These are phyloP conservation scores for Nibea albiflora DNA, from an alignment of 2,113 vertebrate genomes.

Conservation along the genomic window DNA sequence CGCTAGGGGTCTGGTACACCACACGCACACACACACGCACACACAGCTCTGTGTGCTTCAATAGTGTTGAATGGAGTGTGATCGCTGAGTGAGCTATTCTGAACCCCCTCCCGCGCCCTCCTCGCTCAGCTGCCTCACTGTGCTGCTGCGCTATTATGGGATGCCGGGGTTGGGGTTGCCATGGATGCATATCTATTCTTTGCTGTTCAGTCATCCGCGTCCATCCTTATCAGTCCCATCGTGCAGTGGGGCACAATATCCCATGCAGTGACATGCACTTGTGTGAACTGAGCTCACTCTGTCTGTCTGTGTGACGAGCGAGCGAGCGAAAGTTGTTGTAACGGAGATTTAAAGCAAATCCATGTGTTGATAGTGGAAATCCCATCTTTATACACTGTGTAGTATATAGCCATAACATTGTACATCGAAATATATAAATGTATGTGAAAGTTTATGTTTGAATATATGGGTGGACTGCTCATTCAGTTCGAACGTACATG, in stretches of 20 bases:
- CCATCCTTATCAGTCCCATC: slow-evolving; percentile 58
- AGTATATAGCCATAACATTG: neutral
- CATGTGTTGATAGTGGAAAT: neutral
- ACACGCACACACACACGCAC: slow-evolving; percentile 34
- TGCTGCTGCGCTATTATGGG: slow-evolving; percentile 71
- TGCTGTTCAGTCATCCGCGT: slow-evolving; percentile 57
- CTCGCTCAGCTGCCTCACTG: slow-evolving; percentile 52
- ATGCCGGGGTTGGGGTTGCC: slow-evolving; percentile 44
- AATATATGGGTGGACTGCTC: neutral
- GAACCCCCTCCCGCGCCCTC: slow-evolving; percentile 9
- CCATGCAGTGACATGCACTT: slow-evolving; percentile 36
- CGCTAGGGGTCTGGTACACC: slow-evolving; percentile 10
- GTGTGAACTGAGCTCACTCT: slow-evolving; percentile 31
- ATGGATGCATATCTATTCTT: slow-evolving; percentile 67
- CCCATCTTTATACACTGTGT: neutral
- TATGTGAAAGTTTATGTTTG: neutral
- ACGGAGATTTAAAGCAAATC: neutral
- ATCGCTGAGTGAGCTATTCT: slow-evolving; percentile 77
- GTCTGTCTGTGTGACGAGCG: slow-evolving; percentile 6
- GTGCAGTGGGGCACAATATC: slow-evolving; percentile 36
- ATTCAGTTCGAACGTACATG: neutral
- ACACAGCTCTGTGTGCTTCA: slow-evolving; percentile 37
- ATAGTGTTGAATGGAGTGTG: slow-evolving; percentile 60
- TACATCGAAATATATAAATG: neutral
- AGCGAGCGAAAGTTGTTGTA: slow-evolving; percentile 4